Percentiles rank a stretch among this genome's conserved stretches.
Conservation (phyloP, 2,797 vertebrate genomes). For the Bovichtus variegatus region DNA sequence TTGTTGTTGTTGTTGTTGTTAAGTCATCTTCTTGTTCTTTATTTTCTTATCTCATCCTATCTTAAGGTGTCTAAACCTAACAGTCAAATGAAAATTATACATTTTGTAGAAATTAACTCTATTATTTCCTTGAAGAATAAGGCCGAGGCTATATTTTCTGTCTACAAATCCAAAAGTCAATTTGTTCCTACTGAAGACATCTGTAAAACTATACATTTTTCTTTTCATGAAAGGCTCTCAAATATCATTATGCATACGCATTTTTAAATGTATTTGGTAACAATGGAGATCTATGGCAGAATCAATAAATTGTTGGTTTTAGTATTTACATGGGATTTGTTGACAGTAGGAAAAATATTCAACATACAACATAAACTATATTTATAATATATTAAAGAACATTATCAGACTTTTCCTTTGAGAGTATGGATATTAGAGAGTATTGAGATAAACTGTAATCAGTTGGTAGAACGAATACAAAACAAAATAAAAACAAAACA, state of each 20-base stretch:
- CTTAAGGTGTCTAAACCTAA: background rate
- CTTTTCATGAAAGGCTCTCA: background rate
- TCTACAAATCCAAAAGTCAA: background rate
- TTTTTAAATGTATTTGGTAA: background rate
- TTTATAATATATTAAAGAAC: background rate
- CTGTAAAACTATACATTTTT: background rate
- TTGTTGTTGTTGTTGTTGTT: constrained; percentile 8
- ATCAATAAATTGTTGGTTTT: background rate
- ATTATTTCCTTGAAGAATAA: background rate
- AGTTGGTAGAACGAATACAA: background rate
- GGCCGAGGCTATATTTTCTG: background rate
- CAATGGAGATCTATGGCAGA: background rate
- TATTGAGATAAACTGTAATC: background rate
- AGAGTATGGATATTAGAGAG: background rate
- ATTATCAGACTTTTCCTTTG: background rate
- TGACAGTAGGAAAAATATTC: background rate
- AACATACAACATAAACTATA: background rate
- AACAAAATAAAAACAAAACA: constrained; percentile 18
- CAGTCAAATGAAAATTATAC: background rate
- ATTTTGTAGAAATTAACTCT: background rate
- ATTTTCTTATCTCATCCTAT: background rate
- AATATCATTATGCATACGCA: background rate
- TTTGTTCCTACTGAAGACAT: background rate
- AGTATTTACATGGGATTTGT: background rate
- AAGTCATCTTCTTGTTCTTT: background rate